Evolutionary conservation across 2,113 vertebrate genomes (phyloP).

Genomic region (Oenanthe melanoleuca): DNA sequence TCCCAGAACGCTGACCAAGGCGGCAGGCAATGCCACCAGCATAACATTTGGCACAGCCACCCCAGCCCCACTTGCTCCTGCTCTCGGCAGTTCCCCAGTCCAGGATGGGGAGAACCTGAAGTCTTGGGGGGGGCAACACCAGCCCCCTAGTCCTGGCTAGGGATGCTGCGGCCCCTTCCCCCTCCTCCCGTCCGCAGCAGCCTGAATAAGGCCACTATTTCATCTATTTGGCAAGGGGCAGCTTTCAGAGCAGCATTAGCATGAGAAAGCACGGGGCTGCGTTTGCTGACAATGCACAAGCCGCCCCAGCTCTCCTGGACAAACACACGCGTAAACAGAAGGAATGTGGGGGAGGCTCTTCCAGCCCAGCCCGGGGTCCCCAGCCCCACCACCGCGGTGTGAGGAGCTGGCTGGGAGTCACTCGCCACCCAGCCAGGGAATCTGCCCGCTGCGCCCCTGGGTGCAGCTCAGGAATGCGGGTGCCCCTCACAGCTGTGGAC

Average conservation of each 20-base stretch:
- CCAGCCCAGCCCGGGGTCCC: background rate
- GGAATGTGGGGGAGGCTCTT: slow-evolving; percentile 82
- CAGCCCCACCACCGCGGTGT: background rate
- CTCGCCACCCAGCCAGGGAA: background rate
- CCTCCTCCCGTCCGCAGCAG: slow-evolving; percentile 72
- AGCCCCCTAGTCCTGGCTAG: background rate
- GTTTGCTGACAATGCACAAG: slow-evolving; percentile 92
- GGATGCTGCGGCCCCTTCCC: slow-evolving; percentile 38
- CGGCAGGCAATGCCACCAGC: accelerated
- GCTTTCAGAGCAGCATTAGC: slow-evolving; percentile 91
- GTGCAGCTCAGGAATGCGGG: background rate
- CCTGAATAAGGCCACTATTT: slow-evolving; percentile 92
- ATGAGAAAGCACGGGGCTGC: slow-evolving; percentile 92
- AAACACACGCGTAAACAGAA: slow-evolving; percentile 96
- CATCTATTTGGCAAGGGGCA: slow-evolving; percentile 95
- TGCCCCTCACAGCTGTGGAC: accelerated
- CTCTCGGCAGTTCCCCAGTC: background rate
- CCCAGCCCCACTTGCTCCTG: accelerated
- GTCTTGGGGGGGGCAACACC: background rate
- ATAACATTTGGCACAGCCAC: accelerated
- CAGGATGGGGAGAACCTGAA: background rate
- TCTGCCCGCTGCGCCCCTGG: accelerated
- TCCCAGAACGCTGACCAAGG: background rate
- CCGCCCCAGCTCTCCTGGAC: slow-evolving; percentile 86
- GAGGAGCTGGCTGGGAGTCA: background rate